Evolutionary conservation across 2,113 vertebrate genomes (phyloP).

Genomic region (Polyodon spathula): DNA sequence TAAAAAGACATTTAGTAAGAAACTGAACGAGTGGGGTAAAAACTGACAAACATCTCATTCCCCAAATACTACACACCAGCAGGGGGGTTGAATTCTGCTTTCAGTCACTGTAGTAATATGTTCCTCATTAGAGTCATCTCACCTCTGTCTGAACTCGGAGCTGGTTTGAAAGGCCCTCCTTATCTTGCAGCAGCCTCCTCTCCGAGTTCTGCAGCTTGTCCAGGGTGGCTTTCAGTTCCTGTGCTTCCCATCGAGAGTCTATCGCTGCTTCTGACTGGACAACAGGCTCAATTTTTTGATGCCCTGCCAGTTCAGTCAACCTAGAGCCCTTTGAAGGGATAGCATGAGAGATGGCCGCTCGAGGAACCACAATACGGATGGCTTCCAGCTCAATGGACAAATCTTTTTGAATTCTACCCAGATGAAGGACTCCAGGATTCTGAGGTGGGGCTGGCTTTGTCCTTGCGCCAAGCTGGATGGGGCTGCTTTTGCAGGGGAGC

Average conservation of each 20-base stretch:
- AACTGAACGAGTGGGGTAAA: too few relatives aligned
- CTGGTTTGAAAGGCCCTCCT: constrained; percentile 89
- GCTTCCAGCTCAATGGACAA: constrained; percentile 83
- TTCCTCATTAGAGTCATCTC: constrained; percentile 16
- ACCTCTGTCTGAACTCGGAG: constrained; percentile 91
- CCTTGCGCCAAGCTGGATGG: constrained; percentile 48
- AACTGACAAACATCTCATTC: neutral
- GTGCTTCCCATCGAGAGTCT: constrained; percentile 58
- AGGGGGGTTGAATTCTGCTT: too few relatives aligned
- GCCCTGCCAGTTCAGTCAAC: constrained; percentile 31
- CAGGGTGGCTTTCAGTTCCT: constrained; percentile 64
- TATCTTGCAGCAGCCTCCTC: constrained; percentile 83
- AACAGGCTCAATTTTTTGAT: constrained; percentile 52
- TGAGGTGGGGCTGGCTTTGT: constrained; percentile 40
- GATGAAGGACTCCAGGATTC: constrained; percentile 76
- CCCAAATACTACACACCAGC: neutral
- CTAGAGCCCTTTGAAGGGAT: constrained; percentile 53
- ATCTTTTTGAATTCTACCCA: constrained; percentile 71
- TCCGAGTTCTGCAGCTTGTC: constrained; percentile 87
- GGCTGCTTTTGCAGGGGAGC: constrained; percentile 17
- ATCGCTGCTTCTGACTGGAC: constrained; percentile 50
- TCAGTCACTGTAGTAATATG: too few relatives aligned
- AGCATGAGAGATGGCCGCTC: constrained; percentile 71
- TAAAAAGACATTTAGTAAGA: too few relatives aligned
- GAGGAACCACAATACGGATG: constrained; percentile 81